Evolutionary conservation across 1,140 invertebrate species (phyloP).

Genomic region (Gyrodactylus bullatarudis): DNA sequence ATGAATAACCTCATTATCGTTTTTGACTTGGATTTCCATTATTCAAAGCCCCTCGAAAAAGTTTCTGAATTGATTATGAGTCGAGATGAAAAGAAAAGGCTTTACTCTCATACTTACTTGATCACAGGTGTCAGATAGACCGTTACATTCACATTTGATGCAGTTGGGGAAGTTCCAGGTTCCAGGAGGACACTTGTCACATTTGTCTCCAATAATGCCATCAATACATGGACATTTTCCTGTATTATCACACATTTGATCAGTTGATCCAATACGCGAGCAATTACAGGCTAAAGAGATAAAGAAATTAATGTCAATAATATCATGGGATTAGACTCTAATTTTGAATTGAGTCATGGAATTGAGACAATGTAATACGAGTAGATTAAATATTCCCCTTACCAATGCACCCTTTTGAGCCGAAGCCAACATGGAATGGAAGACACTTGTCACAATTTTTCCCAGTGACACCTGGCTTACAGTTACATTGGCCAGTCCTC

Average conservation of each 20-base stretch:
- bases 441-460: conserved; percentile 39
- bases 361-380: background rate
- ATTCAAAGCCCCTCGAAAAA: too few species aligned
- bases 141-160: conserved; percentile 68
- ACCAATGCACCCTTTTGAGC: conserved; percentile 41
- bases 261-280: conserved; percentile 36
- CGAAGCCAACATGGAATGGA: conserved; percentile 44
- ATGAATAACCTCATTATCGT: too few species aligned
- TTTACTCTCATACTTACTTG: conserved; percentile 24
- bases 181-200: conserved; percentile 16
- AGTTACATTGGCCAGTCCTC: conserved; percentile 40
- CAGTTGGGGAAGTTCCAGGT: conserved; percentile 48
- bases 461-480: conserved; percentile 48
- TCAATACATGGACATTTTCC: conserved; percentile 60
- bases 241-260: conserved; percentile 32
- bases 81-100: too few species aligned
- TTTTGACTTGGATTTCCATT: too few species aligned
- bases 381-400: conserved; percentile 15
- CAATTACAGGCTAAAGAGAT: conserved; percentile 37
- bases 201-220: conserved; percentile 41
- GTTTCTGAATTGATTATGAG: too few species aligned
- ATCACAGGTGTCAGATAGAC: conserved; percentile 70
- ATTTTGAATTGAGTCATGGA: background rate
- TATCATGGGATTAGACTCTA: background rate
- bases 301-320: background rate